These are phyloP conservation scores for Pipistrellus pipistrellus DNA, from an alignment of 2,797 vertebrate species.

Conservation along the genomic window DNA sequence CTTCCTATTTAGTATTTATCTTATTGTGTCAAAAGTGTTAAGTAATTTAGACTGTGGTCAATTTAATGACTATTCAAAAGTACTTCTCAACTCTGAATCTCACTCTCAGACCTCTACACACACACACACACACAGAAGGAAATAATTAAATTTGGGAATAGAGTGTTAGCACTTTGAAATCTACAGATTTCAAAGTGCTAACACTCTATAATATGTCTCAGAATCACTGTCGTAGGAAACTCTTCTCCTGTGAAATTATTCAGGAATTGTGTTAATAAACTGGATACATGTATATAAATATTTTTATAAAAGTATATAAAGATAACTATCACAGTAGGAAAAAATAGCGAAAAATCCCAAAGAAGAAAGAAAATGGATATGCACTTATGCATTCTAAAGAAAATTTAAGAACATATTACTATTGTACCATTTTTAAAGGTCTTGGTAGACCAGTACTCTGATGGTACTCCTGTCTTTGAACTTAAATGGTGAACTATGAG, in stretches of 20 bases:
- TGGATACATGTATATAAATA: not conserved
- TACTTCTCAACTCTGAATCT: constrained; percentile 34
- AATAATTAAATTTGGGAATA: not conserved
- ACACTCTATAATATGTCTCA: not conserved
- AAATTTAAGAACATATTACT: not conserved
- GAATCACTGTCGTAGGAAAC: constrained; percentile 28
- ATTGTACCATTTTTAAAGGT: constrained; percentile 5
- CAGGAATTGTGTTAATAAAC: not conserved
- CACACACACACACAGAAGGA: not conserved
- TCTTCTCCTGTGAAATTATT: not conserved
- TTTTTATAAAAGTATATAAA: constrained; percentile 13
- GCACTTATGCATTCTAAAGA: not conserved
- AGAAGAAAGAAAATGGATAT: not conserved
- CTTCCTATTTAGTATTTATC: constrained; percentile 32
- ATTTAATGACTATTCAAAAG: constrained; percentile 37
- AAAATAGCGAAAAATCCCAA: not conserved
- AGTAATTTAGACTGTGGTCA: constrained; percentile 26
- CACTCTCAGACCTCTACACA: not conserved
- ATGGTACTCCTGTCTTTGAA: constrained; percentile 51
- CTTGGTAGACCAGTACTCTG: not conserved
- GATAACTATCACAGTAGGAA: not conserved
- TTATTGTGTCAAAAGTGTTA: not conserved
- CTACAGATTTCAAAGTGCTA: too few relatives aligned
- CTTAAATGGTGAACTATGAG: constrained; percentile 5
- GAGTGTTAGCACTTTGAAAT: constrained; percentile 30